phyloP scores from a whole-genome alignment of 2,888 invertebrate species.

The Nemotelus nigrinus region DNA sequence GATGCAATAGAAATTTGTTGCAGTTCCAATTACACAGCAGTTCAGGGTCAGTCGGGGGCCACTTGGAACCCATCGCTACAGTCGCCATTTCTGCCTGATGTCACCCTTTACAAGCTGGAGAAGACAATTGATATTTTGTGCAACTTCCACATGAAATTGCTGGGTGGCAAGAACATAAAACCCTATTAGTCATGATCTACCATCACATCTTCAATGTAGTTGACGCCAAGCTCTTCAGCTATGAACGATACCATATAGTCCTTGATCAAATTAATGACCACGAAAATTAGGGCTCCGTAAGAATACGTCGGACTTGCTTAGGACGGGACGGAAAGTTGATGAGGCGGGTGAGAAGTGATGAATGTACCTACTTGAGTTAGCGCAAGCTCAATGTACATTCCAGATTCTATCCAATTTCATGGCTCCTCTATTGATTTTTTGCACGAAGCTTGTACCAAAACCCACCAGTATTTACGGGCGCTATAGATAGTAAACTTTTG shows the following conservation, averaged over 20 bases:
- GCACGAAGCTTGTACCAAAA: slow-evolving; percentile 16
- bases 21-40: slow-evolving; percentile 27
- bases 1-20: slow-evolving; percentile 1
- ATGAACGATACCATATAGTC: too few species aligned
- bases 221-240: too few species aligned
- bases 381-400: slow-evolving; percentile 28
- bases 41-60: slow-evolving; percentile 39
- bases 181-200: slow-evolving; percentile 24
- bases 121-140: background rate
- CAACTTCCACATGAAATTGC: background rate
- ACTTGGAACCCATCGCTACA: slow-evolving; percentile 8
- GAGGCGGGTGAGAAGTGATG: slow-evolving; percentile 2
- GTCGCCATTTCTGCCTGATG: background rate
- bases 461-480: slow-evolving; percentile 9
- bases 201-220: background rate
- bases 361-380: slow-evolving; percentile 9
- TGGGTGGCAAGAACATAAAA: background rate
- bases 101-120: background rate
- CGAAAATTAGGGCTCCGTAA: slow-evolving; percentile 5
- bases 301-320: background rate
- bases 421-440: slow-evolving; percentile 33
- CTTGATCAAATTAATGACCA: background rate
- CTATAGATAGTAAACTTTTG: slow-evolving; percentile 19
- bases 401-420: slow-evolving; percentile 11
- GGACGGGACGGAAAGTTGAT: background rate